These are phyloP conservation scores for Rhinella marina DNA, from an alignment of 2,797 vertebrate species.

Conservation along the genomic window DNA sequence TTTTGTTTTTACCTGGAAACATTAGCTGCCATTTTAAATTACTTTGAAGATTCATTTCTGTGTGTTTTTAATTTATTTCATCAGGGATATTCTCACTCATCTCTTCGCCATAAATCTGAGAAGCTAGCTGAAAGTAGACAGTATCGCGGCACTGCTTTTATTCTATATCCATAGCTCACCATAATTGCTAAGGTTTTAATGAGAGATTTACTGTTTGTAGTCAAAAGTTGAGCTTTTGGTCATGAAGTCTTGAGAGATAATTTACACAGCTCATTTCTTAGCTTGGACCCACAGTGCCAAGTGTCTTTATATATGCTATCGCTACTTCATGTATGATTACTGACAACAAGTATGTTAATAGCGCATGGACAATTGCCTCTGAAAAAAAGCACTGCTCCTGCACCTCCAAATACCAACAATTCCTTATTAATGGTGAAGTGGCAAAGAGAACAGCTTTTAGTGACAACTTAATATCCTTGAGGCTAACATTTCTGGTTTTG, in stretches of 20 bases:
- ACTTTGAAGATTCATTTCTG: constrained; percentile 52
- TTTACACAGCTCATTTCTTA: constrained; percentile 67
- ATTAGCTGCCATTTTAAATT: constrained; percentile 55
- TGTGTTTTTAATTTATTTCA: constrained; percentile 53
- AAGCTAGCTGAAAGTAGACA: constrained; percentile 36
- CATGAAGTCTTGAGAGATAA: constrained; percentile 64
- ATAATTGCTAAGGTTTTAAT: constrained; percentile 64
- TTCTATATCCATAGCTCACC: constrained; percentile 62
- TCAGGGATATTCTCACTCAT: constrained; percentile 60
- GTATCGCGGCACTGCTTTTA: constrained; percentile 51
- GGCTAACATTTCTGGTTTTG: constrained; percentile 63
- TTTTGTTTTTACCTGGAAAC: constrained; percentile 57
- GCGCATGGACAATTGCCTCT: constrained; percentile 70
- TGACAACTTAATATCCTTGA: constrained; percentile 65
- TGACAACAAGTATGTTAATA: constrained; percentile 72
- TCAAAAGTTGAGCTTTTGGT: constrained; percentile 57
- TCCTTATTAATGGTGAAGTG: neutral
- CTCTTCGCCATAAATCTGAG: constrained; percentile 58
- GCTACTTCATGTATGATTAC: constrained; percentile 66
- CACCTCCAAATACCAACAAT: constrained; percentile 32
- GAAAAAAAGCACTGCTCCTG: constrained; percentile 66
- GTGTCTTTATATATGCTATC: constrained; percentile 64
- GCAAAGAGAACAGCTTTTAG: neutral
- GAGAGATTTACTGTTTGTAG: constrained; percentile 64
- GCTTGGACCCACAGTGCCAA: constrained; percentile 64